A percentile compares a stretch with the other conserved stretches of the same genome.
These are phyloP conservation scores for Spermophilus dauricus DNA, from an alignment of 2,113 vertebrate species.

Conservation along the genomic window DNA sequence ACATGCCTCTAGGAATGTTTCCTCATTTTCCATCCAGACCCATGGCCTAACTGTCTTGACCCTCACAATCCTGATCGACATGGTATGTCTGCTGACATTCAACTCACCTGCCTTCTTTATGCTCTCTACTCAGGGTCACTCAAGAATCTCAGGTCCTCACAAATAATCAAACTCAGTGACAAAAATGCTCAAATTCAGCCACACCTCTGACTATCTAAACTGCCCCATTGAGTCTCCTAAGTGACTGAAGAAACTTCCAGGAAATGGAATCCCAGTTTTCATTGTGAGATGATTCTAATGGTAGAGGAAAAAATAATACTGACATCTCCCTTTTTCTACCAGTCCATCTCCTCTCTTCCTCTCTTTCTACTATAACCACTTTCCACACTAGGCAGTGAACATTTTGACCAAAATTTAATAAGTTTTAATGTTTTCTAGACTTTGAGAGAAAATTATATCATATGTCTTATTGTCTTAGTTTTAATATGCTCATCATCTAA, in stretches of 20 bases:
- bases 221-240: background rate
- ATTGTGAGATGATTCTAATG: background rate
- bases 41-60: background rate
- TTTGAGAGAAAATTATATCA: slow-evolving; percentile 17
- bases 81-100: background rate
- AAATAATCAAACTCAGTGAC: background rate
- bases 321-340: background rate
- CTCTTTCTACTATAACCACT: background rate
- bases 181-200: background rate
- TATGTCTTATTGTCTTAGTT: background rate
- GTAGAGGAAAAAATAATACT: background rate
- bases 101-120: background rate
- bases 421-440: background rate
- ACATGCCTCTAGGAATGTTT: background rate
- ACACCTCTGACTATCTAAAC: background rate
- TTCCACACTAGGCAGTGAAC: background rate
- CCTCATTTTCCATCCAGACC: background rate
- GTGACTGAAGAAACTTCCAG: background rate
- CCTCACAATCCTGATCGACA: background rate
- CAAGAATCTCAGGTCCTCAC: background rate
- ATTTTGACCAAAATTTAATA: background rate
- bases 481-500: slow-evolving; percentile 29
- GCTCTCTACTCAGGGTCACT: background rate
- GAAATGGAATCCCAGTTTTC: background rate
- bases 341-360: background rate